phyloP scores from a whole-genome alignment of 1,140 invertebrate genomes.

The Drosophila eugracilis region DNA sequence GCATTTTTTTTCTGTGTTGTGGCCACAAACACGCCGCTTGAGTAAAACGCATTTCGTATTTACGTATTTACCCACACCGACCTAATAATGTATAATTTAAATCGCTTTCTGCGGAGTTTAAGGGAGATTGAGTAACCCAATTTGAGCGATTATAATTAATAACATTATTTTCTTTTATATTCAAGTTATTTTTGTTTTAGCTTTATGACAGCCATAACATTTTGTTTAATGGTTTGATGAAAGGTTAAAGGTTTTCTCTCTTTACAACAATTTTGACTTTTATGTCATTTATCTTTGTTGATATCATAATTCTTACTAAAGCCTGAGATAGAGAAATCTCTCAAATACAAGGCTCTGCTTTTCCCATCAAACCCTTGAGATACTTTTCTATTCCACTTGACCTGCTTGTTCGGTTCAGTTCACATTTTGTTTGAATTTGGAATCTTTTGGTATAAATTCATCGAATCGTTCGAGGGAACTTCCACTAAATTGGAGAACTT shows the following conservation, averaged over 20 bases:
- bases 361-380: neutral
- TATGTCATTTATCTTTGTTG: neutral
- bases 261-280: neutral
- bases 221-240: neutral
- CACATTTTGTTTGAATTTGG: constrained; percentile 9
- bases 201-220: neutral
- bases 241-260: neutral
- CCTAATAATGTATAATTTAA: constrained; percentile 26
- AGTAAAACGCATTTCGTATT: constrained; percentile 35
- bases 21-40: constrained; percentile 2
- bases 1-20: constrained; percentile 23
- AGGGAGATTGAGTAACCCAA: constrained; percentile 18
- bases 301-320: neutral
- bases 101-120: constrained; percentile 12
- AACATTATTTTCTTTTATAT: constrained; percentile 8
- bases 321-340: no score
- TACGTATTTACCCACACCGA: constrained; percentile 29
- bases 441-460: constrained; percentile 27
- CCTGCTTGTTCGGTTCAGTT: constrained; percentile 23
- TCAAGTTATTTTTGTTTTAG: constrained; percentile 4
- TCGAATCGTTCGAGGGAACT: constrained; percentile 9
- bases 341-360: neutral
- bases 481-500: constrained; percentile 1
- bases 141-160: constrained; percentile 30
- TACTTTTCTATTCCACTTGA: constrained; percentile 5